A percentile compares a stretch with the other conserved stretches of the same genome.
Conservation (phyloP, 1,140 invertebrate genomes). For the Pachypeltis micranthus region DNA sequence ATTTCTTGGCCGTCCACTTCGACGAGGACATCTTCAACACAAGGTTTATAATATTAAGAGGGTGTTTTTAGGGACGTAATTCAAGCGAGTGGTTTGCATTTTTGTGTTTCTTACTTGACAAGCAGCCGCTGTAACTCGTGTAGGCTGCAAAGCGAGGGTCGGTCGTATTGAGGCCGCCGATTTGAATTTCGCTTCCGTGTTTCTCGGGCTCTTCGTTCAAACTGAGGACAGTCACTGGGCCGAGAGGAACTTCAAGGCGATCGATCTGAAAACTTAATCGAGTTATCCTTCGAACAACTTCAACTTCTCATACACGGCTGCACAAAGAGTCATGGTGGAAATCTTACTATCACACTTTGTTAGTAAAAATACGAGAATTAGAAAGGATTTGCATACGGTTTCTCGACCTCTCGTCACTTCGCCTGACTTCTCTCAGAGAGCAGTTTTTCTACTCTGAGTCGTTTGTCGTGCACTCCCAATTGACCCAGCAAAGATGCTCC, state of each 20-base stretch:
- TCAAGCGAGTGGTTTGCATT: no score
- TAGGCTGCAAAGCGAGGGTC: slow-evolving; percentile 66
- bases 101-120: slow-evolving; percentile 83
- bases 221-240: slow-evolving; percentile 50
- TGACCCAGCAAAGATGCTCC: no score
- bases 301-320: no score
- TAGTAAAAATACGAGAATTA: no score
- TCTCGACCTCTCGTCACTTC: no score
- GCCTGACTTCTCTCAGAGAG: no score
- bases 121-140: slow-evolving; percentile 74
- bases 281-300: neutral
- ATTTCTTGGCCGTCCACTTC: slow-evolving; percentile 64
- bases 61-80: no score
- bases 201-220: slow-evolving; percentile 44
- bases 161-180: slow-evolving; percentile 72
- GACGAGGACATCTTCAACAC: slow-evolving; percentile 58
- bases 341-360: no score
- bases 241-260: slow-evolving; percentile 53
- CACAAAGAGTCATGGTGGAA: neutral
- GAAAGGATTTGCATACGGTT: no score
- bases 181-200: slow-evolving; percentile 62
- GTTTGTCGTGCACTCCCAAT: no score
- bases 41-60: slow-evolving; percentile 20
- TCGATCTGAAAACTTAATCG: slow-evolving; percentile 43
- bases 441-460: no score